These are phyloP conservation scores for Oscheius onirici DNA, from an alignment of 2,888 invertebrate genomes.

Conservation along the genomic window DNA sequence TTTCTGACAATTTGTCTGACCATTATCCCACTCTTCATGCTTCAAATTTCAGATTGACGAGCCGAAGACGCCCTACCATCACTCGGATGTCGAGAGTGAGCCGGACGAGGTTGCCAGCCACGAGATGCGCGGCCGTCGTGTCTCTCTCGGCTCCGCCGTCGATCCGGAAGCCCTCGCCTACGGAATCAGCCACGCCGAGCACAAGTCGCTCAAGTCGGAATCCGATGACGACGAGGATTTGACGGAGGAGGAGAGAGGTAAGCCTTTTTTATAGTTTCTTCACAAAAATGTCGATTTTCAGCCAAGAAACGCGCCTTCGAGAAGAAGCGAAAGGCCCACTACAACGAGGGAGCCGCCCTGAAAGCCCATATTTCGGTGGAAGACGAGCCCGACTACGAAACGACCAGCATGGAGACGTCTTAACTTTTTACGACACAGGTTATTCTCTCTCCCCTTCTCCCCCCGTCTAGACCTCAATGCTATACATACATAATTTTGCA, in stretches of 20 bases:
- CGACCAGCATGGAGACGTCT: constrained; percentile 9
- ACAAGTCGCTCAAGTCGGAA: constrained; percentile 46
- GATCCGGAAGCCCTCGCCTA: constrained; percentile 58
- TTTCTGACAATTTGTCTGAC: too few relatives aligned
- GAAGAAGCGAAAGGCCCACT: constrained; percentile 92
- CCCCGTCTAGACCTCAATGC: too few relatives aligned
- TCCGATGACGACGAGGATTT: constrained; percentile 55
- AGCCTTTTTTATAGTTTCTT: neutral
- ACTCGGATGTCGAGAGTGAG: constrained; percentile 73
- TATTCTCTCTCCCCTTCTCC: too few relatives aligned
- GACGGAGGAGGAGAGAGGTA: constrained; percentile 62
- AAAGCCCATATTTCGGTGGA: constrained; percentile 72
- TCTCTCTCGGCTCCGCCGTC: constrained; percentile 64
- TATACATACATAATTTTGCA: too few relatives aligned
- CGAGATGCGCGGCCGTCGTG: constrained; percentile 48
- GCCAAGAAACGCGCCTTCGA: constrained; percentile 78
- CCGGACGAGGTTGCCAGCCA: constrained; percentile 42
- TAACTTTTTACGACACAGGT: too few relatives aligned
- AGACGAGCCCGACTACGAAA: constrained; percentile 13
- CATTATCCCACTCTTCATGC: neutral
- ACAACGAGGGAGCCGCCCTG: constrained; percentile 95
- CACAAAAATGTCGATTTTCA: constrained; percentile 33
- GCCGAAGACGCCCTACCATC: constrained; percentile 92
- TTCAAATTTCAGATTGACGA: constrained; percentile 78
- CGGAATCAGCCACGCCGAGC: constrained; percentile 17